Conservation (phyloP, 2,113 vertebrate genomes). For the Elgaria multicarinata region DNA sequence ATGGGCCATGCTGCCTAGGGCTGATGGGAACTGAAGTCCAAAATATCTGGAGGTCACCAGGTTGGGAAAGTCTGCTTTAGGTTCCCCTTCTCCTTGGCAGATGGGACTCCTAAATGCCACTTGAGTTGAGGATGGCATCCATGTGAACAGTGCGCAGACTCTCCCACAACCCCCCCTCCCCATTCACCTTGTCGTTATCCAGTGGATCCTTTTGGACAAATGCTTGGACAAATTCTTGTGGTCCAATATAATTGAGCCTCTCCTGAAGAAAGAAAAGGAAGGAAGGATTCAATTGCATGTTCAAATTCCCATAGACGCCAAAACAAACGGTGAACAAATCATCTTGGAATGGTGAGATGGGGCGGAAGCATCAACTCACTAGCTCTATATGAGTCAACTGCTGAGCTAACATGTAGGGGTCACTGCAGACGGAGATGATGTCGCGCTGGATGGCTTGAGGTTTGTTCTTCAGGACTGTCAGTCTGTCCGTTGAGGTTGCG, state of each 20-base stretch:
- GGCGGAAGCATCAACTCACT: slow-evolving; percentile 76
- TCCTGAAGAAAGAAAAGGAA: slow-evolving; percentile 81
- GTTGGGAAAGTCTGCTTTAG: too few species aligned
- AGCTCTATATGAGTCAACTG: slow-evolving; percentile 96
- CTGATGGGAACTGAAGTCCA: too few species aligned
- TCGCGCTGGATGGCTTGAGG: slow-evolving; percentile 90
- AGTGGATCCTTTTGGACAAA: slow-evolving; percentile 91
- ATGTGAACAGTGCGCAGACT: too few species aligned
- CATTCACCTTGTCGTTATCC: slow-evolving; percentile 90
- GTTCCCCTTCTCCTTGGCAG: neutral
- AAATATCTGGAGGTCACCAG: too few species aligned
- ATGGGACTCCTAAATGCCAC: neutral
- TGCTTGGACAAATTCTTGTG: slow-evolving; percentile 94
- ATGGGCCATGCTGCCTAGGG: too few species aligned
- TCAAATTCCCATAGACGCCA: neutral
- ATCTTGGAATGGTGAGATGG: neutral
- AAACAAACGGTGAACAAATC: neutral
- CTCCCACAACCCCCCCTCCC: neutral
- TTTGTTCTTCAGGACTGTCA: slow-evolving; percentile 86
- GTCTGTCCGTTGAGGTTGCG: slow-evolving; percentile 81
- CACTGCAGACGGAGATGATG: slow-evolving; percentile 88
- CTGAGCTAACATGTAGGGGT: slow-evolving; percentile 91
- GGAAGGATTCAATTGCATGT: slow-evolving; percentile 1
- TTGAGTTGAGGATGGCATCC: neutral
- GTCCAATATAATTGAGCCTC: slow-evolving; percentile 93